Evolutionary conservation across 2,888 invertebrate species (phyloP).

Genomic region (Cylindroiulus punctatus): DNA sequence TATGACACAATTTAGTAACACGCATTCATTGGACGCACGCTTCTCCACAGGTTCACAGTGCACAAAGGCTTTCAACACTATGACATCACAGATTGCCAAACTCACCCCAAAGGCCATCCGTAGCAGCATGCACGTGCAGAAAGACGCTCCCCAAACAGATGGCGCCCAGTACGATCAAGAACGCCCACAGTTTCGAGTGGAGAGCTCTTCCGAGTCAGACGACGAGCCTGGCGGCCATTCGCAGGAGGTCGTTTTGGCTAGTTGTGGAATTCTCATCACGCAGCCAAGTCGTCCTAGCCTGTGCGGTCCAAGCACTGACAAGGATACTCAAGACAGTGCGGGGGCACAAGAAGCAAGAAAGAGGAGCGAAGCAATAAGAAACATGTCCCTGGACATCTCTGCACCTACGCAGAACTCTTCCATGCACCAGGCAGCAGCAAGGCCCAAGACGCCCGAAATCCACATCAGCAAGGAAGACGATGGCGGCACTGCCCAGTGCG

Average conservation of each 20-base stretch:
- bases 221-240: conserved; percentile 37
- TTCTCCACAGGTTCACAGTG: not conserved
- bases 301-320: not conserved
- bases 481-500: conserved; percentile 37
- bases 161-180: not conserved
- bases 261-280: conserved; percentile 66
- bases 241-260: conserved; percentile 64
- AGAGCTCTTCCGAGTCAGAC: conserved; percentile 52
- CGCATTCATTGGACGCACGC: not conserved
- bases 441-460: conserved; percentile 60
- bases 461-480: conserved; percentile 59
- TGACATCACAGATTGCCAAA: conserved; percentile 87
- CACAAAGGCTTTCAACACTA: conserved; percentile 84
- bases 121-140: conserved; percentile 16
- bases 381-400: conserved; percentile 14
- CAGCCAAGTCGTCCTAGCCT: conserved; percentile 60
- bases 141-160: not conserved
- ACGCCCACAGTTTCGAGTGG: conserved; percentile 55
- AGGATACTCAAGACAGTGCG: not conserved
- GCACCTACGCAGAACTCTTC: not conserved
- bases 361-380: not conserved
- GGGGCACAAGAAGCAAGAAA: not conserved
- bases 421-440: not conserved
- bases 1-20: too few species aligned
- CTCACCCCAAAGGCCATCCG: conserved; percentile 73